phyloP scores from a whole-genome alignment of 1,140 invertebrate species.

The Psix sp. region DNA sequence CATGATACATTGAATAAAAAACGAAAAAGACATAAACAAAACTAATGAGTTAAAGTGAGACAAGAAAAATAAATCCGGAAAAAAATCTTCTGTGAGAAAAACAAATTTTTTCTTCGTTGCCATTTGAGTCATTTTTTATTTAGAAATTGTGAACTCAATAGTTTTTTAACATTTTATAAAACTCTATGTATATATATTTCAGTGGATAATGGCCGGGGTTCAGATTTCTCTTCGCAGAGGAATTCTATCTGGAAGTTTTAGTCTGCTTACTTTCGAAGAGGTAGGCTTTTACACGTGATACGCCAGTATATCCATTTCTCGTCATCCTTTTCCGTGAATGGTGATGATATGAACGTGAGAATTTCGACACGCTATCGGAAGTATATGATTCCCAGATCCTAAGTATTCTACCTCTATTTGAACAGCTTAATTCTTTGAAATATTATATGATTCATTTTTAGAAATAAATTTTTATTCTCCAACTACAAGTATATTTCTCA shows the following conservation, averaged over 20 bases:
- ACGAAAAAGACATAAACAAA: no score
- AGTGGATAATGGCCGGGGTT: conserved; percentile 51
- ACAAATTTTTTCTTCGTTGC: no score
- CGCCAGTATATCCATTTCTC: conserved; percentile 47
- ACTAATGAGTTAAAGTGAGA: no score
- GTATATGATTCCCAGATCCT: conserved; percentile 23
- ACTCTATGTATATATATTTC: conserved; percentile 49
- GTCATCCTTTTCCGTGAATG: conserved; percentile 37
- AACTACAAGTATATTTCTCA: no score
- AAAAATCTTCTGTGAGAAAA: no score
- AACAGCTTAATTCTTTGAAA: conserved; percentile 37
- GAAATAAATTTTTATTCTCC: no score
- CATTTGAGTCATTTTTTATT: no score
- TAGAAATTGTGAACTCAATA: not conserved
- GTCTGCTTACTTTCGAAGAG: conserved; percentile 48
- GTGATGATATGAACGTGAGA: conserved; percentile 47
- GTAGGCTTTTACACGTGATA: conserved; percentile 46
- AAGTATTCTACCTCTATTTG: conserved; percentile 42
- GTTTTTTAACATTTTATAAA: conserved; percentile 16
- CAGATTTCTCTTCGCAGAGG: conserved; percentile 39
- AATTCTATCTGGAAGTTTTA: conserved; percentile 37
- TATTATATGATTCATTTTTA: no score
- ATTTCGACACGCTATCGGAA: conserved; percentile 50
- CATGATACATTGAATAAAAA: no score
- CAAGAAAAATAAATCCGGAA: no score